Base-by-base conservation (phyloP, 2,113 vertebrate species). In the Cephalopholis sonnerati region DNA sequence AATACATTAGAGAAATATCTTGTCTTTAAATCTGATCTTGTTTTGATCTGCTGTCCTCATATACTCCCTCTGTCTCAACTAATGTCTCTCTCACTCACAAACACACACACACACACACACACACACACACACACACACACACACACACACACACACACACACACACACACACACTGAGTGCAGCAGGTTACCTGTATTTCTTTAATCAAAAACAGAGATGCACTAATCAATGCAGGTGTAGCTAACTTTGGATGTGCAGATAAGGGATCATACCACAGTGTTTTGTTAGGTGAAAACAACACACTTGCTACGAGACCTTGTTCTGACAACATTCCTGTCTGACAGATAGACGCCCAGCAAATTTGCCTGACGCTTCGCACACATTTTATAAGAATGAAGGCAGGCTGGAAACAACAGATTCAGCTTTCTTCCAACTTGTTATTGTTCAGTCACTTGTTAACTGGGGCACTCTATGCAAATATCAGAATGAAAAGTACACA, bases 331-430 rank as follows among this genome's bases (percentile, higher is more conserved):
- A 84, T 78, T 89, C 63, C 50, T 11, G n/a, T 59, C 36, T 67
- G 17, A 22, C 9, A 69, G 51, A 73, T 6, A 1, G 13, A n/a
- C 8, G 2, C n/a, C 24, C 61, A 54, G 29, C 18, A 20, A 48
- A 17, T 44, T 57, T 53, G 1, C 57, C 36, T 46, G 61, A 25
- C 11, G 18, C 9, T 48, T 62, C 24, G 64, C 58, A 57, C 13
- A 67, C 4, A 3, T 48, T 53, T 27, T 7, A 46, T 8, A 90
- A 87, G 87, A 91, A 90, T 93, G 85, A 93, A 81, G 79, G 48
- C 4, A 0, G 58, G 22, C 91, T 53, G 22, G 83, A 89, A 65
- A 46, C 9, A 11, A 66, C 15, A 2, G 25, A 36, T 39, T 12
- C 0, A 36, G 27, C 48, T 46, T 39, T 55, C 20, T n/a, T 62